Conservation (phyloP, 2,888 invertebrate genomes). For the Agonopterix heracliana region DNA sequence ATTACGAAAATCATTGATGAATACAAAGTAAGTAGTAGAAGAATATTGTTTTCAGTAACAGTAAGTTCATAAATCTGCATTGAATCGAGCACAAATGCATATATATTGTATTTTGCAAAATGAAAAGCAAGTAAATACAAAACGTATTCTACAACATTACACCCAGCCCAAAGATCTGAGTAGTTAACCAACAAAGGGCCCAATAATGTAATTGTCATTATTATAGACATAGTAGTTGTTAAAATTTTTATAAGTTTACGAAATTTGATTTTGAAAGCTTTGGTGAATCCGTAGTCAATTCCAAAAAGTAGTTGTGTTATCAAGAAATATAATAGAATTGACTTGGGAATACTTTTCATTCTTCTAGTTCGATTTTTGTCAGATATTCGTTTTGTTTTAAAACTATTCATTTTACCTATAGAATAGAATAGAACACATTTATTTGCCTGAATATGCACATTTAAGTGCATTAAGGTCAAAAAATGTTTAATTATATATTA, state of each 20-base stretch:
- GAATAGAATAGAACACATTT: too few relatives aligned
- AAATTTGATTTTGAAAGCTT: neutral
- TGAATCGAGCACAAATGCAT: constrained; percentile 1
- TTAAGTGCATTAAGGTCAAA: too few relatives aligned
- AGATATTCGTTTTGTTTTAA: too few relatives aligned
- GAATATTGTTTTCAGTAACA: too few relatives aligned
- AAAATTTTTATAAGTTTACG: neutral
- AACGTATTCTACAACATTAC: constrained; percentile 1
- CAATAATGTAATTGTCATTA: neutral
- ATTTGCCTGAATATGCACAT: too few relatives aligned
- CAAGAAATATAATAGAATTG: neutral
- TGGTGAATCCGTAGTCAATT: constrained; percentile 1
- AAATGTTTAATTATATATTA: too few relatives aligned
- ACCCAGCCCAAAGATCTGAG: neutral
- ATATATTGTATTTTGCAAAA: neutral
- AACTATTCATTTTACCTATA: too few relatives aligned
- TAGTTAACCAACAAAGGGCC: neutral
- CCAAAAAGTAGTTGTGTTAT: constrained; percentile 2
- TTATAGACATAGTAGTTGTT: neutral
- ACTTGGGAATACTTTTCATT: neutral
- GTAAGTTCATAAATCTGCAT: too few relatives aligned
- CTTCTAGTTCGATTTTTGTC: too few relatives aligned
- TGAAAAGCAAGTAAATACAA: constrained; percentile 1
- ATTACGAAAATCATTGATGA: too few relatives aligned
- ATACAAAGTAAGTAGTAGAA: too few relatives aligned